phyloP scores from a whole-genome alignment of 2,888 invertebrate genomes.

The Aspidiotus destructor region DNA sequence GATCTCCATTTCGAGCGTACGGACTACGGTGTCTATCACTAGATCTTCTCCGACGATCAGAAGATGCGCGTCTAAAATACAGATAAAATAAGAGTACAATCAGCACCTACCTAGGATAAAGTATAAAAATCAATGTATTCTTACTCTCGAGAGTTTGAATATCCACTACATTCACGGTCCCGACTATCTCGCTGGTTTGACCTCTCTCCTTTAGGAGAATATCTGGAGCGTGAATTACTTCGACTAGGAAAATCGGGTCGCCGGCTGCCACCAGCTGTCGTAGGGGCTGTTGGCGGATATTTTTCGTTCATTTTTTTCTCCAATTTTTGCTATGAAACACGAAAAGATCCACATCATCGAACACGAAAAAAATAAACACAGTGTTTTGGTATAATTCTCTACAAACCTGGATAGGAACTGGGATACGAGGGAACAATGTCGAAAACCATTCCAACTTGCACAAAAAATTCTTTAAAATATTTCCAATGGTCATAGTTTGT shows the following conservation, averaged over 20 bases:
- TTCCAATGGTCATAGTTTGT: conserved; percentile 83
- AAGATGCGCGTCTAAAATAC: neutral
- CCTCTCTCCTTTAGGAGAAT: conserved; percentile 10
- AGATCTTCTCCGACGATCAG: neutral
- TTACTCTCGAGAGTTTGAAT: conserved; percentile 21
- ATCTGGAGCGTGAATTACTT: conserved; percentile 9
- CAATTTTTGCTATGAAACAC: conserved; percentile 62
- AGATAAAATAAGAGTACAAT: neutral
- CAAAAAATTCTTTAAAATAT: conserved; percentile 82
- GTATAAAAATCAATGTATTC: neutral
- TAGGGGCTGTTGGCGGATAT: conserved; percentile 44
- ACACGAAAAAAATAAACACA: neutral
- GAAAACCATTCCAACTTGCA: conserved; percentile 98
- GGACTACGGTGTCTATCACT: conserved; percentile 7
- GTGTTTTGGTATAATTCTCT: no score
- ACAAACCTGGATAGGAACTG: conserved; percentile 74
- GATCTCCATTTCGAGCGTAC: conserved; percentile 10
- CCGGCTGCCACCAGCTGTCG: neutral
- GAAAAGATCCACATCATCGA: neutral
- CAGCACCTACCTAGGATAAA: neutral
- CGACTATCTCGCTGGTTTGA: neutral
- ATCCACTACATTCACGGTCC: conserved; percentile 8
- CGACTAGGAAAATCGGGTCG: neutral
- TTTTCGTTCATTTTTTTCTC: conserved; percentile 61
- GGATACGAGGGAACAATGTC: conserved; percentile 95